Conservation (phyloP, 2,888 invertebrate genomes). For the Pocota personata region DNA sequence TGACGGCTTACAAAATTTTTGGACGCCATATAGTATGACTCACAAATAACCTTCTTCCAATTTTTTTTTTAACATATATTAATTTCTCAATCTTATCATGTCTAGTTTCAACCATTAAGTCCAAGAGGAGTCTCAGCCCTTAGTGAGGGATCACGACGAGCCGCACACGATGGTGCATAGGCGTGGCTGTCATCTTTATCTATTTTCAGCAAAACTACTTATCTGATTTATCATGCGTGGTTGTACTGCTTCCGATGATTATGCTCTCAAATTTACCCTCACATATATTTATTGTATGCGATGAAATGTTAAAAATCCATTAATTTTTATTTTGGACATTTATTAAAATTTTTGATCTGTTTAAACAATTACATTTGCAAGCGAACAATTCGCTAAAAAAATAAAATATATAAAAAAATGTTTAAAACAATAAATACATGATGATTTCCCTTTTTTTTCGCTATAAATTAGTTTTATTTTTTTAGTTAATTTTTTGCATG, state of each 20-base stretch:
- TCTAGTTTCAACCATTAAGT: no score
- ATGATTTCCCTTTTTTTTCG: conserved; percentile 8
- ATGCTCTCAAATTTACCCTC: neutral
- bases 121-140: no score
- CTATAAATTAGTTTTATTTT: conserved; percentile 15
- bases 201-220: neutral
- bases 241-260: neutral
- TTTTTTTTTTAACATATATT: no score
- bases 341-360: conserved; percentile 4
- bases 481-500: conserved; percentile 23
- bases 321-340: neutral
- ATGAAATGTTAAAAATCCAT: neutral
- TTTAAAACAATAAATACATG: conserved; percentile 28
- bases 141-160: no score
- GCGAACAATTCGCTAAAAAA: conserved; percentile 4
- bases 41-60: no score
- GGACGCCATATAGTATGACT: no score
- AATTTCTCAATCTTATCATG: no score
- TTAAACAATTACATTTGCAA: conserved; percentile 28
- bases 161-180: no score
- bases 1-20: no score
- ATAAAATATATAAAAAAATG: conserved; percentile 1
- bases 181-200: no score
- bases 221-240: neutral
- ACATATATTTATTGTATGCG: neutral